Evolutionary conservation across 2,888 invertebrate species (phyloP).

Genomic region (Erebia aethiops): DNA sequence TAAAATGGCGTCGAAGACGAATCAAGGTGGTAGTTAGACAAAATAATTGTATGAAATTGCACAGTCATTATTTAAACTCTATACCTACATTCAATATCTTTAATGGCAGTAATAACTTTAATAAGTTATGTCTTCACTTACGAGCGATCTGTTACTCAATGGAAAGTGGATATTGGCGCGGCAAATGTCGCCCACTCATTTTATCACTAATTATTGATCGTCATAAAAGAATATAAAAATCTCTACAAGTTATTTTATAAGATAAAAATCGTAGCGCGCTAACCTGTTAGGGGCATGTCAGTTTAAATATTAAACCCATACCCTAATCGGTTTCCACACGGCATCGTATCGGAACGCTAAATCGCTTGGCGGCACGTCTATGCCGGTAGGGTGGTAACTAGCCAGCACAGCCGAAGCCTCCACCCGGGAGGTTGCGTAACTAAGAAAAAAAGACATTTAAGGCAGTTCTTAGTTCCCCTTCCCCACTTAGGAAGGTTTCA

Average conservation of each 20-base stretch:
- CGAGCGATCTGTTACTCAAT: constrained; percentile 5
- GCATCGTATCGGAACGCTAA: too few species aligned
- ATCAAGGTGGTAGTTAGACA: constrained; percentile 7
- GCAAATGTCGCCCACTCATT: constrained; percentile 17
- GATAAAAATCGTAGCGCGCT: too few species aligned
- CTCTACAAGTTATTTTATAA: background rate
- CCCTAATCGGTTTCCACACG: too few species aligned
- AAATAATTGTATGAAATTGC: constrained; percentile 9
- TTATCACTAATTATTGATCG: constrained; percentile 10
- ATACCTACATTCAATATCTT: constrained; percentile 1
- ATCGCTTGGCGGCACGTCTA: too few species aligned
- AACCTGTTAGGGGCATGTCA: too few species aligned
- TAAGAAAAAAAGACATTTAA: too few species aligned
- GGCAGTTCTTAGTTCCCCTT: too few species aligned
- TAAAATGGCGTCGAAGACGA: background rate
- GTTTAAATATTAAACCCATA: too few species aligned
- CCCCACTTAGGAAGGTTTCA: too few species aligned
- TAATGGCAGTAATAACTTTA: constrained; percentile 14
- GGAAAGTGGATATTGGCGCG: constrained; percentile 11
- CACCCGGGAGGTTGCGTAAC: too few species aligned
- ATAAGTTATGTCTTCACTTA: constrained; percentile 14
- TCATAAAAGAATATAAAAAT: constrained; percentile 10
- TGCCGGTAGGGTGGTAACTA: too few species aligned
- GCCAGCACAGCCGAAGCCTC: too few species aligned
- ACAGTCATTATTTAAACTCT: background rate